These are phyloP conservation scores for Podarcis siculus DNA, from an alignment of 2,797 vertebrate species.

Conservation along the genomic window DNA sequence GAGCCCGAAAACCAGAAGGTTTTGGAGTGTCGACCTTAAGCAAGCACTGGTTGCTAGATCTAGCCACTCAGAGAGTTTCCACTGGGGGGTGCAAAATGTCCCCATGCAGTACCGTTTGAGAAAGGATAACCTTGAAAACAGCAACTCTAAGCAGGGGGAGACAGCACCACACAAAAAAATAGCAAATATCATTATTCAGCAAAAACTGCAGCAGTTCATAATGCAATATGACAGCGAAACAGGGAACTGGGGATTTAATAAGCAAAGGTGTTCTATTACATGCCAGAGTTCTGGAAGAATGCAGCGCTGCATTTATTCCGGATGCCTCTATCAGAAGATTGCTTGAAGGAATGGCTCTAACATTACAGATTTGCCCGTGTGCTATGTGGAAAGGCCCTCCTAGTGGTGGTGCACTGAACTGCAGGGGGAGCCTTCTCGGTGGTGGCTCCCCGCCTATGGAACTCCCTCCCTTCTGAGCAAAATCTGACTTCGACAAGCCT, in stretches of 20 bases:
- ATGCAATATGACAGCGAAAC: conserved; percentile 37
- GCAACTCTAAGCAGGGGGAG: background rate
- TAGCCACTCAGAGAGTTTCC: background rate
- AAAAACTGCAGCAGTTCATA: background rate
- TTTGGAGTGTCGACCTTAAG: too few relatives aligned
- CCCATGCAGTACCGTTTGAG: background rate
- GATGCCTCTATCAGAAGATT: background rate
- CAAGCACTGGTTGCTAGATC: background rate
- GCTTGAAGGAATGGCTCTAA: background rate
- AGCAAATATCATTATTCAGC: conserved; percentile 9
- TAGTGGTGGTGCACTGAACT: background rate
- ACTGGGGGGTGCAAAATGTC: background rate
- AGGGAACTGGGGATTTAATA: background rate
- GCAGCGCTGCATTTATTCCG: background rate
- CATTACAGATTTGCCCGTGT: too few relatives aligned
- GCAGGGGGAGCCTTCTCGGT: background rate
- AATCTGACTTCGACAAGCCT: too few relatives aligned
- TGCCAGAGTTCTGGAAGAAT: background rate
- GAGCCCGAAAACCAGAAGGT: too few relatives aligned
- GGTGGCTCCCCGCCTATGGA: too few relatives aligned
- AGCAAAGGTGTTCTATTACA: background rate
- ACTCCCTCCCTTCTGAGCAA: too few relatives aligned
- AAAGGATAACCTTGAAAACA: background rate
- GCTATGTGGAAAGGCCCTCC: too few relatives aligned
- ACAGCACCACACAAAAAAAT: background rate